Conservation (phyloP, 2,113 vertebrate genomes). For the Triplophysa rosa region DNA sequence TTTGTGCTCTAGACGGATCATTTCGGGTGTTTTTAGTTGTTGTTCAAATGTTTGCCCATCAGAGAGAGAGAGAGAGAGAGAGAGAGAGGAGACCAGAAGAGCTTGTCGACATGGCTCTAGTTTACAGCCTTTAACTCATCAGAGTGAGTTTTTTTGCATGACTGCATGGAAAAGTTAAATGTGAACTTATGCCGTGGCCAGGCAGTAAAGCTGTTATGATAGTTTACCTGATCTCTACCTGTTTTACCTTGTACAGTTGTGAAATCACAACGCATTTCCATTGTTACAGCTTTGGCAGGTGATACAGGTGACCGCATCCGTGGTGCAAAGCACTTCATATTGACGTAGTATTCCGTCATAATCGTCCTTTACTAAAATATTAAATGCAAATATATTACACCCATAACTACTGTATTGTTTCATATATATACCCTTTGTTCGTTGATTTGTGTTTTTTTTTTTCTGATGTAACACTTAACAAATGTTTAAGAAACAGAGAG, state of each 20-base stretch:
- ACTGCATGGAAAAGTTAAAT: slow-evolving; percentile 54
- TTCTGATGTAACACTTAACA: slow-evolving; percentile 29
- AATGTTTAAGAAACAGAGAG: slow-evolving; percentile 11
- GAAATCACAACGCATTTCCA: slow-evolving; percentile 9
- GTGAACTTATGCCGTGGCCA: slow-evolving; percentile 51
- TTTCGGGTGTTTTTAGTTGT: slow-evolving; percentile 44
- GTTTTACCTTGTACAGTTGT: slow-evolving; percentile 8
- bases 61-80: background rate
- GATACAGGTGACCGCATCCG: slow-evolving; percentile 16
- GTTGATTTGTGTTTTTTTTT: background rate
- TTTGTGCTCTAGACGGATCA: slow-evolving; percentile 48
- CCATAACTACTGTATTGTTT: slow-evolving; percentile 76
- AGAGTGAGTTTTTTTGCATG: slow-evolving; percentile 32
- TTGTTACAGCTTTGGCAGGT: background rate
- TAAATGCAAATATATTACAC: slow-evolving; percentile 65
- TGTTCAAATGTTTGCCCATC: slow-evolving; percentile 44
- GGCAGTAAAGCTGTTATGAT: slow-evolving; percentile 30
- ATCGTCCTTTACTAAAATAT: slow-evolving; percentile 68
- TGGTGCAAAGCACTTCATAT: slow-evolving; percentile 47
- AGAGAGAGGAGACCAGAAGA: background rate
- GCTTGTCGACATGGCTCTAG: slow-evolving; percentile 5
- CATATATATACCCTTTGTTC: slow-evolving; percentile 57
- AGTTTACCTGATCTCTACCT: background rate
- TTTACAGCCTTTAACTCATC: slow-evolving; percentile 36
- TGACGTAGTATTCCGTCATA: slow-evolving; percentile 46